phyloP scores from a whole-genome alignment of 2,113 vertebrate species.

The Macroglossus sobrinus region DNA sequence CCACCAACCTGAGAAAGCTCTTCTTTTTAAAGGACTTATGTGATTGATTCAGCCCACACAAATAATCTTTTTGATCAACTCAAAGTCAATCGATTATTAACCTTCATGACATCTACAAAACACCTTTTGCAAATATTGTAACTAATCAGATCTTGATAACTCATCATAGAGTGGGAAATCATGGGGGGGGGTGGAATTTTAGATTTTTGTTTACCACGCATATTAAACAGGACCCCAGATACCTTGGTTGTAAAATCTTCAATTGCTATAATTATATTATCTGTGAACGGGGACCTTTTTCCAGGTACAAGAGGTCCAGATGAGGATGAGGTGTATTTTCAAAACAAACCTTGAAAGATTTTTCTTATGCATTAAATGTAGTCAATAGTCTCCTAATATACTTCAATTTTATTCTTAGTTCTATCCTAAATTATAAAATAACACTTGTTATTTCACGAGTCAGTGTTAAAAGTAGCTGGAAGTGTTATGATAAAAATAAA shows the following conservation, averaged over 20 bases:
- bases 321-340: not conserved
- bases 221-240: not conserved
- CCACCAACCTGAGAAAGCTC: not conserved
- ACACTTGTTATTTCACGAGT: not conserved
- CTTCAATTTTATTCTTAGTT: not conserved
- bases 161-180: not conserved
- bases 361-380: not conserved
- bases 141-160: not conserved
- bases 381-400: not conserved
- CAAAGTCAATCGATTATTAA: not conserved
- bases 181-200: not conserved
- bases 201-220: not conserved
- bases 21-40: not conserved
- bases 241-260: not conserved
- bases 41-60: not conserved
- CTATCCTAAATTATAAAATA: not conserved
- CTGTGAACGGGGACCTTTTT: not conserved
- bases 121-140: not conserved
- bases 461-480: not conserved
- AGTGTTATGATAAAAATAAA: conserved; percentile 1
- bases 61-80: not conserved
- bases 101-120: not conserved
- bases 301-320: not conserved
- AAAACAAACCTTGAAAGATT: not conserved
- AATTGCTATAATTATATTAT: not conserved